A percentile compares a stretch with the other conserved stretches of the same genome.
phyloP scores from a whole-genome alignment of 2,888 invertebrate species.

The Conchocele bisecta region DNA sequence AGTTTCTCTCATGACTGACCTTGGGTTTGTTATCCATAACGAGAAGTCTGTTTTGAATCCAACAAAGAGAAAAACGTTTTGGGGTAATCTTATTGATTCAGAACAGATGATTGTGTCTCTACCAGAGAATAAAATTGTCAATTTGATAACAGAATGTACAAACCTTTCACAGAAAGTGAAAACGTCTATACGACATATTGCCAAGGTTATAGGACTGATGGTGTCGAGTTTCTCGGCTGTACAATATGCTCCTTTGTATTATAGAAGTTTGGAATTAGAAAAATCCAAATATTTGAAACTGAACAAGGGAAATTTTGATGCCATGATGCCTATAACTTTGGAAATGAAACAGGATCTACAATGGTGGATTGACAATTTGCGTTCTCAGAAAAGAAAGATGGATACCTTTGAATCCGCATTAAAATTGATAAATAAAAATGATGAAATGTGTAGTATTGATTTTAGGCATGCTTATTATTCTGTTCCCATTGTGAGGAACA shows the following conservation, averaged over 20 bases:
- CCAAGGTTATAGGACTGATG: constrained; percentile 25
- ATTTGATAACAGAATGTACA: too few species aligned
- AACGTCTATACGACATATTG: too few species aligned
- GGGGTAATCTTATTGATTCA: constrained; percentile 37
- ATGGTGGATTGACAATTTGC: constrained; percentile 33
- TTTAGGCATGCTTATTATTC: too few species aligned
- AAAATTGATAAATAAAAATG: too few species aligned
- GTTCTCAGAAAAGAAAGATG: neutral
- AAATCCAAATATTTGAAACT: constrained; percentile 17
- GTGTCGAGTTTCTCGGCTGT: constrained; percentile 24
- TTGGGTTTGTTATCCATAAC: constrained; percentile 36
- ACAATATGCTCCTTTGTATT: constrained; percentile 9
- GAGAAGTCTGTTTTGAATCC: constrained; percentile 36
- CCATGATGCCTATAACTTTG: neutral
- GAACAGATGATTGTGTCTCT: constrained; percentile 35
- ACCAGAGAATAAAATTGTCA: too few species aligned
- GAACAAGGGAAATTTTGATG: constrained; percentile 21
- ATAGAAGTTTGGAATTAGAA: constrained; percentile 19
- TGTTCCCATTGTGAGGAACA: too few species aligned
- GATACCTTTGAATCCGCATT: too few species aligned
- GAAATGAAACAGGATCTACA: constrained; percentile 5
- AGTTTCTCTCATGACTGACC: neutral
- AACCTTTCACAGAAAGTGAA: too few species aligned
- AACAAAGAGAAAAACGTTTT: constrained; percentile 19
- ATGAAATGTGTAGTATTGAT: too few species aligned